Base-by-base conservation (phyloP, 1,140 invertebrate genomes). In the Drosophila pruinosa region DNA sequence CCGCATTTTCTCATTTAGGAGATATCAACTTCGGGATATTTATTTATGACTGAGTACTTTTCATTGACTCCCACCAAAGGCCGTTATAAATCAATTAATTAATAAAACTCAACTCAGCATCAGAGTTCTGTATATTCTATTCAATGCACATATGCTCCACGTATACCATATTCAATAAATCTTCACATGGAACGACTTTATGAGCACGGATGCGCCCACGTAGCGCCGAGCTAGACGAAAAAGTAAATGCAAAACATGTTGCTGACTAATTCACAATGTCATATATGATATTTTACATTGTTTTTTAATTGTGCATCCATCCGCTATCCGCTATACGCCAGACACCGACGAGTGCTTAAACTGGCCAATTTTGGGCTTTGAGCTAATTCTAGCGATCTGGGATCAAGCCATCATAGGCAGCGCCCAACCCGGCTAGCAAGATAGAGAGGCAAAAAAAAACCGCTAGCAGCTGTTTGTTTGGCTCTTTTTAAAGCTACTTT, bases 81-180 rank as follows among this genome's bases (percentile, higher is more conserved):
- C 57, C 69, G 81, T 70, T 76, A 85, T 77, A 85, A 85, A 81
- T 85, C 80, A 85, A 86, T 86, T 85, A 61, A 70, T 77, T 68
- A 41, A 83, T 75, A 65, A 65, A 82, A 52, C 31, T 34, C 10
- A n/a, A 10, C 7, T 39, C 38, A 15, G 57, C 65, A 65, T 68
- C 53, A 65, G n/a, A n/a, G n/a, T n/a, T n/a, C n/a, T n/a, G n/a
- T n/a, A n/a, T n/a, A 43, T 58, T 45, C 34, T 45, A 26, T 34
- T 48, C 36, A 48, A 45, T 45, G 36, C 47, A 56, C 15, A 50
- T 56, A 57, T 64, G 43, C 14, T 52, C 5, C 10, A 21, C 12
- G 19, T 21, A 7, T 22, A n/a, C n/a, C n/a, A 47, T 78, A 58
- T 54, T 26, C n/a, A 45, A 76, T 75, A 68, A 82, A 82, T 82